phyloP scores from a whole-genome alignment of 2,888 invertebrate species.

The Ctena decussata region DNA sequence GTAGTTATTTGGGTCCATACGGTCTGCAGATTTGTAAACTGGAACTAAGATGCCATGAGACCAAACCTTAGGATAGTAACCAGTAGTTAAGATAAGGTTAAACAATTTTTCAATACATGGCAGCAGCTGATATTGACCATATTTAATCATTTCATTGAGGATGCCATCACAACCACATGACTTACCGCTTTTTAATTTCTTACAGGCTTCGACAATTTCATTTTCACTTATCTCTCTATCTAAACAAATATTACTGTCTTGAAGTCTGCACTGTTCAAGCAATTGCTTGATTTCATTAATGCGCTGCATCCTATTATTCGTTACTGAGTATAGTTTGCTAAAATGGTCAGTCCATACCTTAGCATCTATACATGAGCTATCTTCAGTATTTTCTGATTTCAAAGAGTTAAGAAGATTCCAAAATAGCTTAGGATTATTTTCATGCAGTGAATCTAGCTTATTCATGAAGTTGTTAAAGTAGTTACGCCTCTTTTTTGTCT shows the following conservation, averaged over 20 bases:
- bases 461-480: neutral
- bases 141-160: constrained; percentile 18
- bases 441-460: neutral
- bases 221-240: neutral
- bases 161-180: neutral
- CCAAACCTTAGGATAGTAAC: constrained; percentile 12
- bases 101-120: neutral
- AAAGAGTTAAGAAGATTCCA: neutral
- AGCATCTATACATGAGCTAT: neutral
- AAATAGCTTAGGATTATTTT: neutral
- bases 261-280: neutral
- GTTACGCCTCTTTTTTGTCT: neutral
- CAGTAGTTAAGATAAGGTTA: neutral
- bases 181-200: neutral
- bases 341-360: neutral
- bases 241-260: neutral
- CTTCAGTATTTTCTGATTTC: neutral
- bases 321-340: neutral
- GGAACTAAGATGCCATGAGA: neutral
- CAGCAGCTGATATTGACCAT: neutral
- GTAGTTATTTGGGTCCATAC: constrained; percentile 2
- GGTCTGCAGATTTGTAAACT: neutral
- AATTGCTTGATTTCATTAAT: neutral
- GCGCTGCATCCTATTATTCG: neutral
- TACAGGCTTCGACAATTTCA: neutral